Percentiles rank a stretch among this genome's conserved stretches.
These are phyloP conservation scores for Mesodorylaimus sp. DNA, from an alignment of 2,888 invertebrate species.

Conservation along the genomic window DNA sequence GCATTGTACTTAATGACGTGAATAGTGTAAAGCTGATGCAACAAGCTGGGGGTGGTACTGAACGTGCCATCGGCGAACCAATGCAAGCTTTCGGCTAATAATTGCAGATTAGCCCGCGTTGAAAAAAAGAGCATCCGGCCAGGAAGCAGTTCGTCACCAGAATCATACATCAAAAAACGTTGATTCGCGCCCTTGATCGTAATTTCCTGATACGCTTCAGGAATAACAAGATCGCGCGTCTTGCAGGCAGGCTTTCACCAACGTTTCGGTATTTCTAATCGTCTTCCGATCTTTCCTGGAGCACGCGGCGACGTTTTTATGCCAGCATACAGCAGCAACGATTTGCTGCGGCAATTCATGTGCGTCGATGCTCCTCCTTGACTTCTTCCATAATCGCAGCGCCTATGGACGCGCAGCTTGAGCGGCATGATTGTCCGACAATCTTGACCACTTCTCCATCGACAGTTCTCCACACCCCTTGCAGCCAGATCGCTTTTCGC, in stretches of 20 bases:
- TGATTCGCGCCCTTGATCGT: too few relatives aligned
- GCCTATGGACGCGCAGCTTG: background rate
- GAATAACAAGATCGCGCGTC: background rate
- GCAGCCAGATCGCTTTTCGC: background rate
- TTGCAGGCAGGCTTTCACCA: too few relatives aligned
- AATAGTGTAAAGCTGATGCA: background rate
- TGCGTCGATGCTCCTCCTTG: too few relatives aligned
- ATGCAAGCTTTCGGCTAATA: background rate
- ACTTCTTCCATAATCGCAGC: too few relatives aligned
- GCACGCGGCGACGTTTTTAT: background rate
- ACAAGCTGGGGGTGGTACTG: background rate
- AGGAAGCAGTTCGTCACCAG: background rate
- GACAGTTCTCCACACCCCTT: background rate
- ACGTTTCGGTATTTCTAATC: background rate
- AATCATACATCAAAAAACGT: too few relatives aligned
- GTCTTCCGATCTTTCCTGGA: background rate
- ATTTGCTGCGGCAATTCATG: background rate
- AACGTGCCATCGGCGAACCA: constrained; percentile 1
- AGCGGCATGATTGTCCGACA: background rate
- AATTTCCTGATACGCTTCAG: background rate
- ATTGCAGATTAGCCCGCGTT: background rate
- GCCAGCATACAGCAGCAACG: background rate
- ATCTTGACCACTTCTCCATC: background rate
- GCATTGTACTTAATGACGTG: background rate
- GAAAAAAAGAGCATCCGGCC: background rate